Evolutionary conservation across 2,888 invertebrate genomes (phyloP), one percentile per base, ranked within the genome.

Genomic region (Trissolcus japonicus): DNA sequence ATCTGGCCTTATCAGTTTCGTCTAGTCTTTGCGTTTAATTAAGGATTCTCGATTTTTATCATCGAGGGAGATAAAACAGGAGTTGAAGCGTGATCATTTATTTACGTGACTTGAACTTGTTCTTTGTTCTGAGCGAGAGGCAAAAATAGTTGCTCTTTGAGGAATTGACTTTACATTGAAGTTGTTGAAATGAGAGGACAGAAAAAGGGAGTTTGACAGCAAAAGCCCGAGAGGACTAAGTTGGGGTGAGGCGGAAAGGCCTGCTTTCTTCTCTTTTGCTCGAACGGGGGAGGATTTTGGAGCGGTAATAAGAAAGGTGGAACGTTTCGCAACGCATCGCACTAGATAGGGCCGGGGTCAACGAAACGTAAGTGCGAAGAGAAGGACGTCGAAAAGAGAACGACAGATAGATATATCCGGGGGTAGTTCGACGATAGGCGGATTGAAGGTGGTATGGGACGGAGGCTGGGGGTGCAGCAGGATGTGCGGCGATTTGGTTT

Each of bases 401-500:
- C 55, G 63, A 60, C 54, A 66, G 69, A 79, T 41, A 69, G 76
- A 68, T 68, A 68, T 62, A 66, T 76, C 54, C 57, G 43, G 63
- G 71, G 65, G 76, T 79, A 57, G 66, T 67, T 61, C 56, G 60
- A 65, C 68, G 72, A 65, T 76, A 60, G 73, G 68, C 68, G 76
- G 62, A 67, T 43, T 74, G 79, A 74, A 77, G 76, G 71, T 69
- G 78, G 80, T 69, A 80, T 81, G 63, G 14, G 51, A 48, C 40
- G 82, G 72, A 65, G 65, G 63, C 69, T 76, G 77, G 85, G 86
- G 86, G 86, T 87, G 88, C 77, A 78, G 77, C 68, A 88, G 88
- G 87, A 88, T 88, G 88, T 88, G 88, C 88, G 88, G 88, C 88
- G 88, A 89, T 89, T 88, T 89, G 88, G 88, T 89, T 88, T 89